Base-by-base conservation (phyloP, 1,140 invertebrate genomes). In the Physella acuta region DNA sequence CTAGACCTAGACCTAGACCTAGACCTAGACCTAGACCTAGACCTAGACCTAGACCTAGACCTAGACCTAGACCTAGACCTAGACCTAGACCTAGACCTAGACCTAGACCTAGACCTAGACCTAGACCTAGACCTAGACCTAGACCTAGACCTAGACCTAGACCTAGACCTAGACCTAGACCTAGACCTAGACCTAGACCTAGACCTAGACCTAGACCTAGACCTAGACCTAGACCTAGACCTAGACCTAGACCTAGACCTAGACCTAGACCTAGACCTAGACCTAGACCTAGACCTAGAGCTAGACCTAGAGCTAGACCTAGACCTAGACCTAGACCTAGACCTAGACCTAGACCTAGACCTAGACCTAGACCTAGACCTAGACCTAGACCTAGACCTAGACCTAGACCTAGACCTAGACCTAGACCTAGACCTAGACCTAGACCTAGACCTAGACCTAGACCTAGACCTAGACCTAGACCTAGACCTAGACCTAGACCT, bases 1-100 rank as follows among this genome's bases (percentile, higher is more conserved):
- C 44, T 49, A 49, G 44, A 49, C 44, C 44, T 49, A 49, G n/a
- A 49, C 44, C 44, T 49, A 49, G 44, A 49, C 44, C 44, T 49
- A 49, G 44, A 49, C 44, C 11, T 49, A 49, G 44, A 49, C 44
- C 44, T 49, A 49, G 44, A 49, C 44, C 44, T 49, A 49, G n/a
- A 49, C 44, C 44, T n/a, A 49, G 44, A 49, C 44, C 44, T 49
- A 49, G 44, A 49, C 44, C 44, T 49, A 49, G 44, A 49, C 44
- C 44, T n/a, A 49, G 44, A 49, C 44, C 44, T 49, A 49, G 44
- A 49, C 44, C 44, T 49, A 49, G 44, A 49, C 44, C 44, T 49
- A 49, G 44, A 49, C 44, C 44, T n/a, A 49, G 44, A 49, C 44
- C 44, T 49, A 49, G 44, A 49, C 44, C 44, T n/a, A 49, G 44